Conservation (phyloP, 2,113 vertebrate genomes). For the Hepsetus odoe region DNA sequence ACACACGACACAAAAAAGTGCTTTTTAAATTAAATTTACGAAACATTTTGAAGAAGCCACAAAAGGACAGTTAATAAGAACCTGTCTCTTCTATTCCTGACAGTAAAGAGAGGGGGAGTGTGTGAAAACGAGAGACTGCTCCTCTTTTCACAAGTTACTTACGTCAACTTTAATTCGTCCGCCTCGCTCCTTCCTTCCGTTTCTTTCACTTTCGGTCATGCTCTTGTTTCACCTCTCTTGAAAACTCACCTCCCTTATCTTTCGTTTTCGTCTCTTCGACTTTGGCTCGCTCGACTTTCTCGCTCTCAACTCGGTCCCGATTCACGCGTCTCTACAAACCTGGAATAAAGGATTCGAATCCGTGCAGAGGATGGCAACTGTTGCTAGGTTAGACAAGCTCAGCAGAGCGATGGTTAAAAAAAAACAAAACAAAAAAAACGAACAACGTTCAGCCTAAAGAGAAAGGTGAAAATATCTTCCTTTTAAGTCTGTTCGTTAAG, state of each 20-base stretch:
- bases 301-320: neutral
- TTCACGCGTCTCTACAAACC: neutral
- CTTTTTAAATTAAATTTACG: constrained; percentile 67
- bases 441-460: neutral
- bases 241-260: neutral
- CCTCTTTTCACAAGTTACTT: neutral
- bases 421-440: no score
- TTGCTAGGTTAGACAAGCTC: neutral
- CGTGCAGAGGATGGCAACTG: no score
- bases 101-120: neutral
- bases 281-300: constrained; percentile 1
- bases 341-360: no score
- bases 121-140: neutral
- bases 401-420: neutral
- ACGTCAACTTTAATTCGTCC: constrained; percentile 2
- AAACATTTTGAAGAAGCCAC: constrained; percentile 34
- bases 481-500: no score
- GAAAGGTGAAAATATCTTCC: no score
- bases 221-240: neutral
- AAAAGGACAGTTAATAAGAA: constrained; percentile 36
- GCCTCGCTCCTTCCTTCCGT: neutral
- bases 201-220: neutral
- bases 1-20: constrained; percentile 70
- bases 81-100: neutral
- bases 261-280: neutral